Conservation (phyloP, 2,113 vertebrate genomes). For the Pedetes capensis region DNA sequence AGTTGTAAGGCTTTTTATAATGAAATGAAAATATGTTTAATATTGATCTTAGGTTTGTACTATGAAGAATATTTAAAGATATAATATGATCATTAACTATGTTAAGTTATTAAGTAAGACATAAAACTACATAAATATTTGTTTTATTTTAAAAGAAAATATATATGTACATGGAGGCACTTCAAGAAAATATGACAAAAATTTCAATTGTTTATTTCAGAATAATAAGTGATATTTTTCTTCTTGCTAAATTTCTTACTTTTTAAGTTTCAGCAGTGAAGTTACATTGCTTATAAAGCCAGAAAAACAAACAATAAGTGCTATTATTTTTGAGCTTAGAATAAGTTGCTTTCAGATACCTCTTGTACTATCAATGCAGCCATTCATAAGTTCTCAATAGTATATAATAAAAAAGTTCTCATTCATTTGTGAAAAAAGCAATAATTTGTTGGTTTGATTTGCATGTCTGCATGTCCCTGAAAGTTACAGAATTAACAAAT, state of each 20-base stretch:
- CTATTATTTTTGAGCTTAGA: not conserved
- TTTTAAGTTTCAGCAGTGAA: constrained; percentile 1
- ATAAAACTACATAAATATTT: not conserved
- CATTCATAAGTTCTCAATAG: constrained; percentile 1
- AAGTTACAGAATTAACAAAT: constrained; percentile 36
- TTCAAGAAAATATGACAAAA: not conserved
- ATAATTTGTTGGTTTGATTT: constrained; percentile 22
- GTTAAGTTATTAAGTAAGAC: not conserved
- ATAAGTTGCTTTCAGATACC: not conserved
- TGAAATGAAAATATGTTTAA: not conserved
- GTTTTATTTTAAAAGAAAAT: constrained; percentile 4
- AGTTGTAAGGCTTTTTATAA: not conserved
- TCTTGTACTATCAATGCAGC: not conserved
- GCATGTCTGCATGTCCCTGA: not conserved
- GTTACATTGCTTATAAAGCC: not conserved
- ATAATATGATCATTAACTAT: not conserved
- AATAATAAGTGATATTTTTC: not conserved
- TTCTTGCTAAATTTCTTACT: constrained; percentile 11
- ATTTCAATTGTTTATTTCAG: constrained; percentile 27
- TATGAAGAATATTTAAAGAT: constrained; percentile 21
- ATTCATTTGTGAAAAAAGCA: constrained; percentile 41
- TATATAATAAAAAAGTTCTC: not conserved
- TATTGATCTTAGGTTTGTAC: constrained; percentile 3
- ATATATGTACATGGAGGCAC: not conserved
- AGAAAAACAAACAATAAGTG: constrained; percentile 16